Evolutionary conservation across 2,888 invertebrate species (phyloP), one percentile per base, ranked within the genome.

Genomic region (Mesorhabditis belari): DNA sequence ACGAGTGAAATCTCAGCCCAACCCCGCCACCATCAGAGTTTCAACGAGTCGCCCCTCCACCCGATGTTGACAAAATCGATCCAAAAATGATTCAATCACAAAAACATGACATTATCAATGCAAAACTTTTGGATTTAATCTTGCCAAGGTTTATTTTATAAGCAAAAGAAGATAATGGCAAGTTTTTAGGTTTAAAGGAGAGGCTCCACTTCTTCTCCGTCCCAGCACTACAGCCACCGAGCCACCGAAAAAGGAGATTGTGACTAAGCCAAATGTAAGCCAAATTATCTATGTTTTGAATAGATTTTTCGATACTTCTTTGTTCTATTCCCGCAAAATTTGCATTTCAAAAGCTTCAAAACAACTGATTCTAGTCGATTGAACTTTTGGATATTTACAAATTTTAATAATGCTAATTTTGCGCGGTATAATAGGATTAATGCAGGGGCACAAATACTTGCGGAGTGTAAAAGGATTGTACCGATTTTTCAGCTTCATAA

Each of bases 51-150:
- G 44, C 67, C 44, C 67, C 67, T 25, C 49, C 55, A 21, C 60
- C 64, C 28, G 64, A 63, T 9, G 51, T 61, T 17, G 60, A 63
- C 19, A 63, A 65, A 3, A 26, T 65, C 0, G 65, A 67, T 23
- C n/a, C 63, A 26, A 57, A 61, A 26, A 57, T 61, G 17, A 23
- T 66, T 12, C 69, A 65, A 23, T 66, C 65, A 52, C 64, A 62
- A 17, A 70, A 70, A 54, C 67, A 67, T n/a, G 70, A 74, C 54
- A 74, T 74, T 55, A 74, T 74, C 49, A 71, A 64, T 53, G 70
- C 64, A 23, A 67, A 70, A 25, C 62, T 74, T 44, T 52, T 74
- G 51, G 66, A 66, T 9, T 56, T 69, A 26, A 58, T 74, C n/a
- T 60, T 74, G 17, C 73, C 73, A 35, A 66, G 67, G 69, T 69